Evolutionary conservation across 2,113 vertebrate genomes (phyloP), one percentile per base, ranked within the genome.

Genomic region (Caretta caretta): DNA sequence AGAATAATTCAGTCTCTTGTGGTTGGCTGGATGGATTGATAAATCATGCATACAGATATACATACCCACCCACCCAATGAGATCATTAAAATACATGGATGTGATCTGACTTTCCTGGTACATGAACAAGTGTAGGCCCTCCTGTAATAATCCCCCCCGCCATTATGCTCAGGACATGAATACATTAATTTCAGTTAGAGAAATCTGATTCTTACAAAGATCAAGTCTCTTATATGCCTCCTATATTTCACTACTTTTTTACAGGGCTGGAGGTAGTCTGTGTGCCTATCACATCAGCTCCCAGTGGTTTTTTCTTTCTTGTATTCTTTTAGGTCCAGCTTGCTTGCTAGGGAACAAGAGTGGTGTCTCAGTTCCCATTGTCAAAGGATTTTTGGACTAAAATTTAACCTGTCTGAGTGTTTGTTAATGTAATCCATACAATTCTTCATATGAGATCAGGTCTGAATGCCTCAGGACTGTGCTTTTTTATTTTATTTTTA

Each of bases 151-250:
- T 24, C 81, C 13, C 46, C 24, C 8, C 4, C 53, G 2, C 54
- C 24, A 50, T 91, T 42, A 86, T 54, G 8, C 27, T 87, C 57
- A 29, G 49, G 49, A 35, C 10, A 17, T 78, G 24, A 13, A 42
- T 85, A 1, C 14, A 31, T 57, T 89, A 4, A 76, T 72, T 84
- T 91, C 5, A 11, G 38, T 75, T 75, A 46, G 24, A 76, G 38
- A 46, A 72, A 78, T 83, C 91, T 92, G 53, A 72, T 89, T 95
- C 59, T 49, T 84, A 79, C 53, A 82, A 85, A 50, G 22, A 57
- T 46, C 13, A 59, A 59, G 57, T 59, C 57, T 59, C 12, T 88
- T 57, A 20, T 25, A 0, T 54, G 25, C 5, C 35, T 22, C 22
- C 51, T 24, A 54, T 22, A 25, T 82, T 54, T 16, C 14, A 27